Evolutionary conservation across 1,140 invertebrate species (phyloP).

Genomic region (Heliconius melpomene): DNA sequence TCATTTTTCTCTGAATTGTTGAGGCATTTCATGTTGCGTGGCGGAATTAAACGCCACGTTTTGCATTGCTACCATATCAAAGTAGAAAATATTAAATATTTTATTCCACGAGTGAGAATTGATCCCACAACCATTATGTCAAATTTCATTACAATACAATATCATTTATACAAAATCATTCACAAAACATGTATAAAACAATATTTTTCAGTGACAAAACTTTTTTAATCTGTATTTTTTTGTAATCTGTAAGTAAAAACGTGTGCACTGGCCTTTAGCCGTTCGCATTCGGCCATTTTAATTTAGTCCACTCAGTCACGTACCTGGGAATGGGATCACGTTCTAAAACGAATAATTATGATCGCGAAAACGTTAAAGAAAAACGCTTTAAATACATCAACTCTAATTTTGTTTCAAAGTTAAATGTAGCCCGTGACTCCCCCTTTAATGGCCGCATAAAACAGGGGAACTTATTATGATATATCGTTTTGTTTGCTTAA

Average conservation of each 20-base stretch:
- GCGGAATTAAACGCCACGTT: no score
- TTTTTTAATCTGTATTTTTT: not conserved
- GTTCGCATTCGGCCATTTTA: constrained; percentile 39
- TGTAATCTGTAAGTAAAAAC: not conserved
- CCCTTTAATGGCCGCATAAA: constrained; percentile 26
- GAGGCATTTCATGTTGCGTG: no score
- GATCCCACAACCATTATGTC: no score
- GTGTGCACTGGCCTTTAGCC: constrained; percentile 18
- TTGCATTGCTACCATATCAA: no score
- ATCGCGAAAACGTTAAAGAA: constrained; percentile 48
- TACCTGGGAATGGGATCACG: constrained; percentile 66
- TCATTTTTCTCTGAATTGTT: no score
- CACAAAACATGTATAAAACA: no score
- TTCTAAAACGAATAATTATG: constrained; percentile 64
- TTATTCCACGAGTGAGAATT: no score
- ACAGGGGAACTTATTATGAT: not conserved
- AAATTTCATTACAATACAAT: no score
- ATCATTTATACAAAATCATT: no score
- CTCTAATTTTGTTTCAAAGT: constrained; percentile 45
- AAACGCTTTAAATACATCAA: constrained; percentile 45
- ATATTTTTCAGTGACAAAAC: not conserved
- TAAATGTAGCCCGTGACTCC: constrained; percentile 52
- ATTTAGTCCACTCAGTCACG: constrained; percentile 59
- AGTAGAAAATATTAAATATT: no score
- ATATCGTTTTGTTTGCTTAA: not conserved